A percentile compares a stretch with the other conserved stretches of the same genome.
Conservation (phyloP, 1,140 invertebrate genomes). For the Drosophila punjabiensis region DNA sequence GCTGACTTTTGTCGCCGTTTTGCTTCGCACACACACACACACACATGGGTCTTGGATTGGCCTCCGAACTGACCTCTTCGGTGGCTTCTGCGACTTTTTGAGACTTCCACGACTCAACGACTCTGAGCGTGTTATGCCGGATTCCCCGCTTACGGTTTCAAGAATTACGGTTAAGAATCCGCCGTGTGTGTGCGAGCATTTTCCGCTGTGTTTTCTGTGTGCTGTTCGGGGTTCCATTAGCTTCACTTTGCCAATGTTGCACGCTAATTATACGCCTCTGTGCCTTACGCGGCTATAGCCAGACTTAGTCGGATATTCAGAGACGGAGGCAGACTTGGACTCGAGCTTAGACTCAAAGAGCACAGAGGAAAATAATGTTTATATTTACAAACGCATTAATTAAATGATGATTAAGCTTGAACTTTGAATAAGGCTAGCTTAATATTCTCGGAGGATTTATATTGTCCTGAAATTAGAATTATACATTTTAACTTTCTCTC, state of each 20-base stretch:
- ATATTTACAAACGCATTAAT: not conserved
- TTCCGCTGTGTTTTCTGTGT: conserved; percentile 29
- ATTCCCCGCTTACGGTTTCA: conserved; percentile 56
- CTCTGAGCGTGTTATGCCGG: conserved; percentile 36
- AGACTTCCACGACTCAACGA: conserved; percentile 12
- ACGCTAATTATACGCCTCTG: conserved; percentile 82
- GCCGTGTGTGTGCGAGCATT: conserved; percentile 18
- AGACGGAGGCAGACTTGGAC: conserved; percentile 7
- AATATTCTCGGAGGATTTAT: not conserved
- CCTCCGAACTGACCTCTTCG: conserved; percentile 73
- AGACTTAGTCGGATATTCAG: conserved; percentile 30
- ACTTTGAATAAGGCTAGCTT: no score
- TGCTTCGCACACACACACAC: conserved; percentile 28
- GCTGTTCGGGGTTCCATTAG: conserved; percentile 46
- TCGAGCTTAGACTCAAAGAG: not conserved
- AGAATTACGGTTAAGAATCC: conserved; percentile 50
- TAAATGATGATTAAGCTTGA: not conserved
- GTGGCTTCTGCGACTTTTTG: conserved; percentile 9
- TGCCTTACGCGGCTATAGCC: conserved; percentile 74
- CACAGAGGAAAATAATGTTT: not conserved
- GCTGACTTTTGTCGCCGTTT: conserved; percentile 50
- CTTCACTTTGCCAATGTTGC: conserved; percentile 72
- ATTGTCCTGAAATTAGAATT: not conserved
- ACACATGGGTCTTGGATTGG: conserved; percentile 30
- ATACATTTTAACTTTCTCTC: no score